Evolutionary conservation across 2,797 vertebrate species (phyloP), one percentile per base, ranked within the genome.

Genomic region (Siniperca scherzeri): DNA sequence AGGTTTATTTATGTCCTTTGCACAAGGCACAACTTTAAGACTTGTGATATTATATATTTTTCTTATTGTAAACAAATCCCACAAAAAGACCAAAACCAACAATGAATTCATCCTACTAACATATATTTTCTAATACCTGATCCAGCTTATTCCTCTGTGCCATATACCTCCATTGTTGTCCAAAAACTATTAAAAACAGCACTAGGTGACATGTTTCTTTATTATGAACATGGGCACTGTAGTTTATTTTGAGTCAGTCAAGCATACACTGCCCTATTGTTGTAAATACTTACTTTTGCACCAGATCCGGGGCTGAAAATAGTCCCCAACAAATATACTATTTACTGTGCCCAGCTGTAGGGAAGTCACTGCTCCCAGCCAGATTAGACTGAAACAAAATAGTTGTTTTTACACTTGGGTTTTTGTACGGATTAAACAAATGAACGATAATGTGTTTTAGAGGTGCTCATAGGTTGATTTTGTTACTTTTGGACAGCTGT

Each of bases 1-100:
- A 25, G 16, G 19, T 72, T 71, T 19, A 38, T 81, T 67, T 67
- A 40, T 75, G 40, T 77, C 5, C 44, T 77, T 81, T 81, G 50
- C 21, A 71, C 22, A 48, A 46, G 13, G 30, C 52, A 42, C 22
- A 65, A 48, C 7, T 4, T 38, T 59, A 48, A 46, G 22, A 55
- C 3, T 65, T 1, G 22, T 48, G 8, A 48, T 61, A 19, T 65
- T 72, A 44, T 13, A 1, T 62, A 21, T 62, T 16, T 65, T 27
- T 52, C 14, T 69, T 13, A 27, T 7, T 19, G 19, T 80, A 53
- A 59, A 27, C 42, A 21, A 33, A 72, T 30, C 5, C 2, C 7
- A 48, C 10, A 48, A 52, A 50, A 38, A 33, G 27, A n/a, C 12
- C 9, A 22, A 59, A 77, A 53, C 0, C 2, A n/a, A 50, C 7